A percentile compares a stretch with the other conserved stretches of the same genome.
These are phyloP conservation scores for Pogonomyrmex barbatus DNA, from an alignment of 1,140 invertebrate species.

Conservation along the genomic window DNA sequence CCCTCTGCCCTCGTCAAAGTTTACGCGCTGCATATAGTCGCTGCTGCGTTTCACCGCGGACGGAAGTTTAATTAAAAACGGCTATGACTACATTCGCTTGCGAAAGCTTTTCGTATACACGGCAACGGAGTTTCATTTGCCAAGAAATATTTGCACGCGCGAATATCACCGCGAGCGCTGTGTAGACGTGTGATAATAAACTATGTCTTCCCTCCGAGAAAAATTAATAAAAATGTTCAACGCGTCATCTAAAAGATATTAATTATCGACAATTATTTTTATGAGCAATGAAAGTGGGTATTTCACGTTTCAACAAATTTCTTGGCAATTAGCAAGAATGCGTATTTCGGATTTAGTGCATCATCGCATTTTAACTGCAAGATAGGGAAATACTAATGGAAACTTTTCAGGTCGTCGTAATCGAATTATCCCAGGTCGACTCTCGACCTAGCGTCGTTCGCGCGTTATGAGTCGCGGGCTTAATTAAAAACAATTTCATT, in stretches of 20 bases:
- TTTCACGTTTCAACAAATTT: neutral
- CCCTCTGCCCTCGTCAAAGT: conserved; percentile 21
- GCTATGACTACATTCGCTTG: conserved; percentile 15
- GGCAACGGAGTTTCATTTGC: conserved; percentile 54
- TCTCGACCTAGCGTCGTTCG: conserved; percentile 12
- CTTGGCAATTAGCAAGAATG: neutral
- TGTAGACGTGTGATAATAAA: conserved; percentile 30
- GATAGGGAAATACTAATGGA: conserved; percentile 14
- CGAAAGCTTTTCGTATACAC: conserved; percentile 37
- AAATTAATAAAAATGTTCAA: conserved; percentile 42
- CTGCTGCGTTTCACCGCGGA: conserved; percentile 37
- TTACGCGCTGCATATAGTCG: conserved; percentile 44
- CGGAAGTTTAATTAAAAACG: conserved; percentile 63
- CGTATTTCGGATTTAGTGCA: neutral
- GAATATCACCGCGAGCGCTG: neutral
- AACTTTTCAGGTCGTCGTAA: conserved; percentile 6
- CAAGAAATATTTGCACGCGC: conserved; percentile 55
- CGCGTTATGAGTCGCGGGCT: conserved; percentile 47
- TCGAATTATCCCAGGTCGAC: neutral
- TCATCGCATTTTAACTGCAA: neutral
- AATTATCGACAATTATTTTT: conserved; percentile 18
- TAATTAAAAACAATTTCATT: conserved; percentile 71
- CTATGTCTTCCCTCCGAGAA: neutral
- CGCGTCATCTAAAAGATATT: neutral
- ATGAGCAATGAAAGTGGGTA: neutral